Percentiles rank a stretch among this genome's conserved stretches.
These are phyloP conservation scores for Clarias macrocephalus DNA, from an alignment of 2,113 vertebrate species.

Conservation along the genomic window DNA sequence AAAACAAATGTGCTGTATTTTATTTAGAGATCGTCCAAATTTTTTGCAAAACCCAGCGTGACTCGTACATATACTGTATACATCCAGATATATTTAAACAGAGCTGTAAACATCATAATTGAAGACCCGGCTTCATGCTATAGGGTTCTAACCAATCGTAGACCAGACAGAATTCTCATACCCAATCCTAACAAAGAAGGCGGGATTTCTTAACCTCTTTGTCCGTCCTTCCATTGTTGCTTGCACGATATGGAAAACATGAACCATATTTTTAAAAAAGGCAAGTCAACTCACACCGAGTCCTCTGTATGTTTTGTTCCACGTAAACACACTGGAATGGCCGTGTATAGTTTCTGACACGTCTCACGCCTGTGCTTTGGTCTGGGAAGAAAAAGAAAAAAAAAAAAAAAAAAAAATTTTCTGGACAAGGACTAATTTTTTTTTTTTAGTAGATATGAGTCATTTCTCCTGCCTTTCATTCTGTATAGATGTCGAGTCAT, in stretches of 20 bases:
- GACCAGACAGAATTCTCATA: too few species aligned
- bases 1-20: not conserved
- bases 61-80: too few species aligned
- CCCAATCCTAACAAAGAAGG: too few species aligned
- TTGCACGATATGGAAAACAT: not conserved
- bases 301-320: not conserved
- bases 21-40: not conserved
- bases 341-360: not conserved
- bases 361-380: not conserved
- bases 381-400: not conserved
- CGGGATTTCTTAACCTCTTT: too few species aligned
- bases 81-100: too few species aligned
- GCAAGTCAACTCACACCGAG: too few species aligned
- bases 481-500: slow-evolving; percentile 65
- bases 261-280: not conserved
- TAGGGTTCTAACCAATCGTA: too few species aligned
- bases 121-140: too few species aligned
- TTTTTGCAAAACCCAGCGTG: not conserved
- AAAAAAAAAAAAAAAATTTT: too few species aligned
- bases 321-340: not conserved
- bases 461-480: slow-evolving; percentile 43
- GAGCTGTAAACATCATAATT: too few species aligned
- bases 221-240: not conserved
- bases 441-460: slow-evolving; percentile 29
- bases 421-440: too few species aligned